Evolutionary conservation across 2,797 vertebrate genomes (phyloP), one percentile per base, ranked within the genome.

Genomic region (Enteromius thamalakanensis): DNA sequence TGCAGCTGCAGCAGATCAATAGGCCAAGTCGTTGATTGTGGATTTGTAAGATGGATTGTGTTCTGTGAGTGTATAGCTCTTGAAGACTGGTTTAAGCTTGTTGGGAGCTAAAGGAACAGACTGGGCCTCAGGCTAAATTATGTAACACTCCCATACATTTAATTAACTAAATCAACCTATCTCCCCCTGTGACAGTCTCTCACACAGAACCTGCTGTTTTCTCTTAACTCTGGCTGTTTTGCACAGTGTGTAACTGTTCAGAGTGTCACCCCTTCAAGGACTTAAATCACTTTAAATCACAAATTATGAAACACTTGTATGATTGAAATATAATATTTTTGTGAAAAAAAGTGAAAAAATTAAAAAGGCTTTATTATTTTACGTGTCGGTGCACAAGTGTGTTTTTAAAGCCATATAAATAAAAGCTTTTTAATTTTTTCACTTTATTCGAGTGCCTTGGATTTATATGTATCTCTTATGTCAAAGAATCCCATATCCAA

Each of bases 21-120:
- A 67, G 37, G 53, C 37, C 29, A 37, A 64, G 40, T 32, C 70
- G 49, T 37, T 19, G 34, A 74, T 34, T 76, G 62, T 81, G 42
- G 21, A 45, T 53, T 45, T 71, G 53, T 26, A 17, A 75, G 74
- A 62, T 71, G 21, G 51, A 64, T 32, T 84, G 65, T 55, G 34
- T 79, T 71, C 4, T 67, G 62, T 65, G 26, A 42, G 29, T 53
- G 75, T 47, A 26, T 55, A 26, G 67, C 10, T 32, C 34, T 76
- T 62, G n/a, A 26, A 81, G 85, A 82, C 87, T 86, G 85, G 85
- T 88, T 86, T 64, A 83, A 80, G 85, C 89, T 86, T 89, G 89
- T 84, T 58, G 67, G 75, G 77, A 29, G 37, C 65, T 76, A 80
- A 76, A 82, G 88, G 90, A 90, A 90, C 93, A 92, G 81, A 80